Evolutionary conservation across 2,113 vertebrate genomes (phyloP), one percentile per base, ranked within the genome.

Genomic region (Ceyx melanurus): DNA sequence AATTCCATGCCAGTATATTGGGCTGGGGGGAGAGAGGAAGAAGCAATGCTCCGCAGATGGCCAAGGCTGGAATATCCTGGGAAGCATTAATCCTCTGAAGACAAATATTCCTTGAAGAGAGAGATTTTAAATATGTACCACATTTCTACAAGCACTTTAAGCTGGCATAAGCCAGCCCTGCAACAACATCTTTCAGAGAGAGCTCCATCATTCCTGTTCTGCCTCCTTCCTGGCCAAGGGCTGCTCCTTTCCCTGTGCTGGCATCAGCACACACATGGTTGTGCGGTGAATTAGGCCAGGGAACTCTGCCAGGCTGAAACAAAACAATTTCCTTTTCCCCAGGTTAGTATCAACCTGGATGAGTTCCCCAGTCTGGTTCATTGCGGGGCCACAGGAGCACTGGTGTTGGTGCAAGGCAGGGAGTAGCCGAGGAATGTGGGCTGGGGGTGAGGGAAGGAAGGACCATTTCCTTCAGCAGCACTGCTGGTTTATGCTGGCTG

Each of bases 291-390:
- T 90, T 64, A 86, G 42, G 75, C 79, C 88, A 88, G 92, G 95
- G 92, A 96, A 67, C 33, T 81, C 68, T 88, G 95, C 94, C 94
- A 96, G 93, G 29, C 85, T 66, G 71, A 93, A 93, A 93, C 33
- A 6, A 90, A 92, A 73, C 92, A 77, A 95, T 94, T 96, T 95
- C 88, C 93, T 85, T 86, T 95, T 94, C 61, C 75, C 56, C 85
- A 93, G 94, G 94, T 96, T 95, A 67, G 67, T 83, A 91, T 93
- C 5, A 40, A 91, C 88, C 92, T 96, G 94, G 94, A 94, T 93
- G 82, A 88, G 79, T 95, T 95, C 94, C 92, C 92, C 73, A 90
- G 71, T 91, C 3, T 88, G 93, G 95, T 95, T 96, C 95, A 95
- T 46, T 64, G 68, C 12, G 0, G 90, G 94, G 93, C 95, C 93